Evolutionary conservation across 2,888 invertebrate genomes (phyloP), one percentile per base, ranked within the genome.

Genomic region (Anarsia innoxiella): DNA sequence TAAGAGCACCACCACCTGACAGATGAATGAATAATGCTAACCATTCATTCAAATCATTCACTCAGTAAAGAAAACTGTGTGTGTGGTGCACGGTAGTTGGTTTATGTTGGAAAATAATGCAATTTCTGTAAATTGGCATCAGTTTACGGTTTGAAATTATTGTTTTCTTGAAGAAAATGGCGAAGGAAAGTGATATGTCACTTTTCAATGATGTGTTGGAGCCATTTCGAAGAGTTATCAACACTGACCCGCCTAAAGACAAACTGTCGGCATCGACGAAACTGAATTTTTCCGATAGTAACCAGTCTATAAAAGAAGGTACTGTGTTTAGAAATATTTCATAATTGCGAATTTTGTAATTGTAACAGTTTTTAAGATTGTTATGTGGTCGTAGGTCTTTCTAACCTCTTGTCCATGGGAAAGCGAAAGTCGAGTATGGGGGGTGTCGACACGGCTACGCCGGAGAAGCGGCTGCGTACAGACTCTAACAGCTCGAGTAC

Each of bases 271-370:
- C 73, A 43, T 68, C 76, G 53, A 45, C 75, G 4, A 80, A 80
- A 54, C 53, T 85, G 40, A 84, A 76, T 69, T 84, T 85, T 62
- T 76, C 79, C 44, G 79, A 82, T 63, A 78, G 71, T 65, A 78
- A 76, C 40, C 72, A 74, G 44, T 77, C 79, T 30, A 35, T 77
- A 44, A 79, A 75, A 66, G 79, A 82, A 66, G 79, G 82, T 82
- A 67, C 25, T 9, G 6, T 8, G 10, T 11, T 26, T 8, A 3
- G 11, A 13, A 3, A 2, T 26, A 6, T 10, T 6, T 33, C 6
- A 4, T 2, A 5, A 26, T 10, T 10, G n/a, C 11, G 10, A 4
- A 12, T 5, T 23, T 4, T 2, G 23, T 12, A 23, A 12, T 12
- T 6, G 19, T 23, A 6, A 12, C 1, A 9, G 1, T n/a, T n/a